phyloP scores from a whole-genome alignment of 2,888 invertebrate species.

The Dysmachus trigonus region DNA sequence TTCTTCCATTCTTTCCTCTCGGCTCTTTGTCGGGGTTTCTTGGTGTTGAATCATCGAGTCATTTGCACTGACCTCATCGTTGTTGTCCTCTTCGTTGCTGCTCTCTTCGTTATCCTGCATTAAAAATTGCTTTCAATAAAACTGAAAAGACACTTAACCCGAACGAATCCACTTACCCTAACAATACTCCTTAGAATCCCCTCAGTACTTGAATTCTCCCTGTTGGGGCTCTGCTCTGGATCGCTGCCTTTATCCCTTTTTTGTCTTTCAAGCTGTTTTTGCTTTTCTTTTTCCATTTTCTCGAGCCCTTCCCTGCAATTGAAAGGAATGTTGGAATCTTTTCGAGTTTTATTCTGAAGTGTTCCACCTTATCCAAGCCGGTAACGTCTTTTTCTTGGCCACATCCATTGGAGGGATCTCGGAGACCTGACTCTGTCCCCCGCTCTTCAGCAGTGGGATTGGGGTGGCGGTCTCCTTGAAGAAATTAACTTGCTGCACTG shows the following conservation, averaged over 20 bases:
- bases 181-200: neutral
- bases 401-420: conserved; percentile 72
- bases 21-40: conserved; percentile 65
- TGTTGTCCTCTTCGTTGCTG: conserved; percentile 51
- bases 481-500: neutral
- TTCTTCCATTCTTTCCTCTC: conserved; percentile 74
- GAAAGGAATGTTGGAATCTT: neutral
- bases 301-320: conserved; percentile 79
- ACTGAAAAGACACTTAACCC: neutral
- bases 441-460: neutral
- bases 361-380: conserved; percentile 94
- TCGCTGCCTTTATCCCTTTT: conserved; percentile 44
- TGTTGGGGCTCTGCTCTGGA: neutral
- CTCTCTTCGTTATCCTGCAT: neutral
- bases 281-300: conserved; percentile 96
- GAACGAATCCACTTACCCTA: neutral
- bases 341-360: neutral
- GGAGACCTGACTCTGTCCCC: conserved; percentile 11
- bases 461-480: neutral
- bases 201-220: neutral
- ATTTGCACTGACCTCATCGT: conserved; percentile 54
- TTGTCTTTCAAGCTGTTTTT: conserved; percentile 83
- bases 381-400: conserved; percentile 86
- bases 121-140: neutral
- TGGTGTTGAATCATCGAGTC: conserved; percentile 17